Percentiles rank a stretch among this genome's conserved stretches.
phyloP scores from a whole-genome alignment of 1,140 invertebrate genomes.

The Chionoecetes opilio region DNA sequence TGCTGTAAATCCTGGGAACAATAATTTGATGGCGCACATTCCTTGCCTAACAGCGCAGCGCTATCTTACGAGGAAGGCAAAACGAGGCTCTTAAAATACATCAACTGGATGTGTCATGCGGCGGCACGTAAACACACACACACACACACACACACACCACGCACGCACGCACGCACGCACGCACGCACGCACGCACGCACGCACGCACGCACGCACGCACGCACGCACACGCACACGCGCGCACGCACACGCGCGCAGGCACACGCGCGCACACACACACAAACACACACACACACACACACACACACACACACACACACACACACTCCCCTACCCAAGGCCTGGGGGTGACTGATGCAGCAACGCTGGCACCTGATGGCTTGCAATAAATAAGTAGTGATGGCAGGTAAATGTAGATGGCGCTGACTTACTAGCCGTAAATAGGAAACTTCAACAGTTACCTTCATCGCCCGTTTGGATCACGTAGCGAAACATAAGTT shows the following conservation, averaged over 20 bases:
- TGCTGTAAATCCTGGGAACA: background rate
- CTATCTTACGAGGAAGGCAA: background rate
- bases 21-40: background rate
- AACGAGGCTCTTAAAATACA: too few species aligned
- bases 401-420: conserved; percentile 7
- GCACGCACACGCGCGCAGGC: too few species aligned
- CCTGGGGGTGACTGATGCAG: background rate
- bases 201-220: conserved; percentile 25
- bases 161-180: background rate
- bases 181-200: background rate
- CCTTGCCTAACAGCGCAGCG: background rate
- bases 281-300: conserved; percentile 41
- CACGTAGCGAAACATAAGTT: background rate
- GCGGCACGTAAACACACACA: background rate
- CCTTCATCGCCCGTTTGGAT: background rate
- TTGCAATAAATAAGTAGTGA: conserved; percentile 11
- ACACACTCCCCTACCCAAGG: background rate
- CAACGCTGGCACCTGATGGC: background rate
- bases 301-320: background rate
- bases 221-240: background rate
- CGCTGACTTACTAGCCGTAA: background rate
- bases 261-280: too few species aligned
- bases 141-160: conserved; percentile 46
- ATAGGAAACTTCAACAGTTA: background rate
- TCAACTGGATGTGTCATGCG: too few species aligned